Evolutionary conservation across 2,888 invertebrate species (phyloP).

Genomic region (Folsomia manolachei): DNA sequence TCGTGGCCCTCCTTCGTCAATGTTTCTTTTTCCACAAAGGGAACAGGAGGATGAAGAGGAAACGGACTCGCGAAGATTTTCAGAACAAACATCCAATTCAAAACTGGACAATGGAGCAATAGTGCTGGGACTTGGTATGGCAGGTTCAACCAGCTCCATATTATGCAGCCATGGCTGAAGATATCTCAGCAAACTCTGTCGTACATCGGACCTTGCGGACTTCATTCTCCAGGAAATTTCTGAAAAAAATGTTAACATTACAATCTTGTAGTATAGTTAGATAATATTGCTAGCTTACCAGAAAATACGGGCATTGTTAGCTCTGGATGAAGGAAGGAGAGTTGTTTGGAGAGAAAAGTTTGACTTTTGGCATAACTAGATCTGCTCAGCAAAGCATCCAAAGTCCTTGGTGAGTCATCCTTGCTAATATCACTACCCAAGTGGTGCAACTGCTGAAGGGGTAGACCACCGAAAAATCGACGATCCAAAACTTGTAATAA

Average conservation of each 20-base stretch:
- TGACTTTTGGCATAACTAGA: slow-evolving; percentile 88
- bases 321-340: slow-evolving; percentile 92
- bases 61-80: slow-evolving; percentile 39
- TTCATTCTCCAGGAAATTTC: slow-evolving; percentile 97
- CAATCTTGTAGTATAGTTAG: not conserved
- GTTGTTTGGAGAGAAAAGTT: slow-evolving; percentile 83
- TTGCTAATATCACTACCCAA: slow-evolving; percentile 50
- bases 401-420: slow-evolving; percentile 67
- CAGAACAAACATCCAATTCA: slow-evolving; percentile 34
- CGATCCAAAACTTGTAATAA: slow-evolving; percentile 89
- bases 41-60: slow-evolving; percentile 48
- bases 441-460: slow-evolving; percentile 41
- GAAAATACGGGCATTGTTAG: slow-evolving; percentile 99
- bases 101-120: slow-evolving; percentile 42
- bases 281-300: slow-evolving; percentile 62
- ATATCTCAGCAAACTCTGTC: slow-evolving; percentile 86
- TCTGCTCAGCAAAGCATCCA: slow-evolving; percentile 77
- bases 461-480: slow-evolving; percentile 78
- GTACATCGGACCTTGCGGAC: slow-evolving; percentile 88
- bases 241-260: slow-evolving; percentile 55
- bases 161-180: slow-evolving; percentile 96
- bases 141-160: slow-evolving; percentile 96
- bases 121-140: slow-evolving; percentile 66
- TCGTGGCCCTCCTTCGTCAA: slow-evolving; percentile 41
- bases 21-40: slow-evolving; percentile 43